A percentile compares a stretch with the other conserved stretches of the same genome.
Evolutionary conservation across 2,797 vertebrate species (phyloP).

Genomic region (Karalla daura): DNA sequence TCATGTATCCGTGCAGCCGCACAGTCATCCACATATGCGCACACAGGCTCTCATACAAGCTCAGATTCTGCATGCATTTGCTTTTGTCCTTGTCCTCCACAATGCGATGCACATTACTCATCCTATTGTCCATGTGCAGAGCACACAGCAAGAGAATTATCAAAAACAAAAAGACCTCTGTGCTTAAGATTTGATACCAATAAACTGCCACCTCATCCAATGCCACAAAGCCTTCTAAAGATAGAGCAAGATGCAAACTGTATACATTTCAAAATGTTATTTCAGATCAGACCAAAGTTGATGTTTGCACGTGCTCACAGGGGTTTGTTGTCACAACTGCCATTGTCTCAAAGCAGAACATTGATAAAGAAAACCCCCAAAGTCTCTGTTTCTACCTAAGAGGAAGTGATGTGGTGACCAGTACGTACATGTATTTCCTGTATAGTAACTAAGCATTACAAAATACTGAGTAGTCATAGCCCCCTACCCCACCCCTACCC

Average conservation of each 20-base stretch:
- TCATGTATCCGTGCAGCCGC: slow-evolving; percentile 40
- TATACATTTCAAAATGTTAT: slow-evolving; percentile 22
- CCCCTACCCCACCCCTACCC: too few relatives aligned
- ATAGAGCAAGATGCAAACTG: slow-evolving; percentile 17
- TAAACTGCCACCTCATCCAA: background rate
- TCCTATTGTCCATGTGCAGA: background rate
- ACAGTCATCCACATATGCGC: slow-evolving; percentile 35
- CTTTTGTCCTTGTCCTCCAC: slow-evolving; percentile 1
- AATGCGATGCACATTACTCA: slow-evolving; percentile 13
- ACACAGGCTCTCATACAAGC: background rate
- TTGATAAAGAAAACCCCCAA: slow-evolving; percentile 14
- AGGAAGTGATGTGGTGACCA: slow-evolving; percentile 54
- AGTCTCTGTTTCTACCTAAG: slow-evolving; percentile 34
- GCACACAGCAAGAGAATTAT: background rate
- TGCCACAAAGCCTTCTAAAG: slow-evolving; percentile 8
- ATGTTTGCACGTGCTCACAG: slow-evolving; percentile 18
- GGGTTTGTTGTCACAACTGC: slow-evolving; percentile 3
- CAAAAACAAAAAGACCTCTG: background rate
- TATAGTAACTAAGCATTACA: slow-evolving; percentile 23
- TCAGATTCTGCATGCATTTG: slow-evolving; percentile 6
- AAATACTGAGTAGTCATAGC: background rate
- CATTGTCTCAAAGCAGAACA: background rate
- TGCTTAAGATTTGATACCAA: background rate
- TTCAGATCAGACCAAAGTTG: slow-evolving; percentile 30
- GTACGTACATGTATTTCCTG: slow-evolving; percentile 3